These are phyloP conservation scores for Lepidocyrtinus sp. DNA, from an alignment of 2,888 invertebrate genomes.

Conservation along the genomic window DNA sequence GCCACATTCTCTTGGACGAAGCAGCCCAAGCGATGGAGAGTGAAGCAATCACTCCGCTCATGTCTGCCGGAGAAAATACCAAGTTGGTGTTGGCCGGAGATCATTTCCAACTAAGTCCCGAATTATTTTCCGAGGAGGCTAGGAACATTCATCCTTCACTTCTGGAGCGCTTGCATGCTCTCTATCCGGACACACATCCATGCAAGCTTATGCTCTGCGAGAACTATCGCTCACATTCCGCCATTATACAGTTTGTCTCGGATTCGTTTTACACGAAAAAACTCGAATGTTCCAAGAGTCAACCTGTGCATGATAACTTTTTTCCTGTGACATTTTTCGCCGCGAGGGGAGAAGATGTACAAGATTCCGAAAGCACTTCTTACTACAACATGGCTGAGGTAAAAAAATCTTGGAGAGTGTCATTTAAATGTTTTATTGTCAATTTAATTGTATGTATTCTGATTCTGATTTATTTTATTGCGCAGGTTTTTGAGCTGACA, in stretches of 20 bases:
- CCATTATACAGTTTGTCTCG: constrained; percentile 85
- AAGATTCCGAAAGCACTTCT: constrained; percentile 82
- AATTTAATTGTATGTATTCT: constrained; percentile 15
- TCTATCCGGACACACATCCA: constrained; percentile 82
- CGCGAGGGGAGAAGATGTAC: constrained; percentile 84
- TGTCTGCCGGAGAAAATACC: constrained; percentile 81
- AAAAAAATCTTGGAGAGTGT: constrained; percentile 20
- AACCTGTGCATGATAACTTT: constrained; percentile 80
- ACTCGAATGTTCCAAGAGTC: constrained; percentile 81
- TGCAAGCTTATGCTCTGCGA: constrained; percentile 86
- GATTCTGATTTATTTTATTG: constrained; percentile 77
- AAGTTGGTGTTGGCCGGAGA: constrained; percentile 87
- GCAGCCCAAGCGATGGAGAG: constrained; percentile 91
- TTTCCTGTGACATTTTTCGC: constrained; percentile 81
- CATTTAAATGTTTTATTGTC: too few relatives aligned
- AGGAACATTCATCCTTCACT: constrained; percentile 79
- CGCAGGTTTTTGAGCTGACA: constrained; percentile 83
- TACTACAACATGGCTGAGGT: constrained; percentile 87
- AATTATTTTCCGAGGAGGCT: constrained; percentile 76
- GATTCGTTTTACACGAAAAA: constrained; percentile 86
- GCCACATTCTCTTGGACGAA: constrained; percentile 88
- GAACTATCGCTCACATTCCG: constrained; percentile 87
- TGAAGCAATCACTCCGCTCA: constrained; percentile 86
- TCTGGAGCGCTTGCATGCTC: constrained; percentile 83
- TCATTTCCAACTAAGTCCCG: constrained; percentile 87